phyloP scores from a whole-genome alignment of 35 echinoderm and acorn worm species.

The Ophioderma brevispina region DNA sequence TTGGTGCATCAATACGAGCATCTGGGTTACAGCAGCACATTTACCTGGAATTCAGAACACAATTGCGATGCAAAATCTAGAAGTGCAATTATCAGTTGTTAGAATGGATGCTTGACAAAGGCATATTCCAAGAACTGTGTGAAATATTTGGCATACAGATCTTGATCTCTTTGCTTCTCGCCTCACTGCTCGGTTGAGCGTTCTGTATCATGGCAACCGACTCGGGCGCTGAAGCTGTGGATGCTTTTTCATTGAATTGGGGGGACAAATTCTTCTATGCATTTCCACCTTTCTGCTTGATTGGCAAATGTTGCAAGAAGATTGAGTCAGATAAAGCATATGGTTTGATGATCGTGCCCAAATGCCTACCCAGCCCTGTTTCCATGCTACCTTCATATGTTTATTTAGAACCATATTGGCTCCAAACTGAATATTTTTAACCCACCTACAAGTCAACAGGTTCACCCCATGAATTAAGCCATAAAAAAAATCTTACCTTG shows the following conservation, averaged over 20 bases:
- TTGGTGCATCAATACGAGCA: constrained; percentile 60
- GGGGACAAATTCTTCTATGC: constrained; percentile 59
- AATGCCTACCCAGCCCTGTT: constrained; percentile 84
- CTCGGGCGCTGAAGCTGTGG: constrained; percentile 24
- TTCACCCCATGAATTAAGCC: constrained; percentile 5
- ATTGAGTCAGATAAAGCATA: constrained; percentile 37
- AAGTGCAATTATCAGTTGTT: constrained; percentile 30
- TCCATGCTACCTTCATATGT: constrained; percentile 42
- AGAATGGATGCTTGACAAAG: constrained; percentile 48
- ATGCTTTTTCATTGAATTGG: constrained; percentile 72
- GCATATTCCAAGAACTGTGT: constrained; percentile 27
- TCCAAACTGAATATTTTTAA: constrained; percentile 12
- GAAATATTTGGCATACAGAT: constrained; percentile 44
- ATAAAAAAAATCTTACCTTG: constrained; percentile 1
- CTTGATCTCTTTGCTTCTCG: constrained; percentile 56
- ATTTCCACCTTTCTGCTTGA: constrained; percentile 52
- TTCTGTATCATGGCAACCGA: constrained; percentile 65
- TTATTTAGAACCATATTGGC: constrained; percentile 36
- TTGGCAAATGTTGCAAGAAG: constrained; percentile 64
- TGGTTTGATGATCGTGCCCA: constrained; percentile 65
- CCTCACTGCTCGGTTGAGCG: constrained; percentile 32
- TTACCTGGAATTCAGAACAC: constrained; percentile 44
- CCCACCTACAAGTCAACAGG: constrained; percentile 22
- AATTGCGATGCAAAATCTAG: constrained; percentile 57
- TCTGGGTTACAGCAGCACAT: no score